These are phyloP conservation scores for Byasa hedistus DNA, from an alignment of 2,888 invertebrate species.

Conservation along the genomic window DNA sequence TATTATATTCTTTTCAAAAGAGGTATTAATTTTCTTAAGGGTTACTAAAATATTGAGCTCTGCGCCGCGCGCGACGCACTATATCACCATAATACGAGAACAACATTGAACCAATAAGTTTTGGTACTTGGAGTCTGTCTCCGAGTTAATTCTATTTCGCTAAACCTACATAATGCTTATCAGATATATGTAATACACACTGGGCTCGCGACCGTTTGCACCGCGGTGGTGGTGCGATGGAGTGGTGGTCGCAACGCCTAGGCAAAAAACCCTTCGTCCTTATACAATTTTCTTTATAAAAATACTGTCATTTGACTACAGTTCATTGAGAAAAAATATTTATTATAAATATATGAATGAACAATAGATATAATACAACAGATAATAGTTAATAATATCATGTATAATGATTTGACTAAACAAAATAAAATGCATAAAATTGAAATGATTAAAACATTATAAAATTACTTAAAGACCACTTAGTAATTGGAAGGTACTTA, in stretches of 20 bases:
- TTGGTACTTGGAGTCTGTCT: conserved; percentile 76
- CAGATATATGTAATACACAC: conserved; percentile 73
- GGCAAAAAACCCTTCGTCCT: conserved; percentile 71
- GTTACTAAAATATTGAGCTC: conserved; percentile 81
- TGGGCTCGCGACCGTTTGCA: conserved; percentile 36
- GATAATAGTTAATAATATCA: conserved; percentile 66
- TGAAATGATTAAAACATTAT: conserved; percentile 75
- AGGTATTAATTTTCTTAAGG: conserved; percentile 81
- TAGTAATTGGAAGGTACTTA: conserved; percentile 73
- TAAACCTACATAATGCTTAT: conserved; percentile 82
- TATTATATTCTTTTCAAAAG: conserved; percentile 78
- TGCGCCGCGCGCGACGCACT: conserved; percentile 73
- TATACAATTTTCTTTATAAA: conserved; percentile 79
- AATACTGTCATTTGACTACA: conserved; percentile 82
- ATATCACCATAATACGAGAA: conserved; percentile 79
- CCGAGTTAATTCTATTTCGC: conserved; percentile 76
- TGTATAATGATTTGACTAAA: conserved; percentile 78
- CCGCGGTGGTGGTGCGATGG: conserved; percentile 32
- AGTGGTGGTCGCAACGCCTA: conserved; percentile 43
- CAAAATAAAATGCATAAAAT: conserved; percentile 79
- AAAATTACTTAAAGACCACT: conserved; percentile 71
- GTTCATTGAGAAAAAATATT: conserved; percentile 75
- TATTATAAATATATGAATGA: conserved; percentile 66
- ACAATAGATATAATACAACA: conserved; percentile 73
- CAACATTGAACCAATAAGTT: conserved; percentile 77